Evolutionary conservation across 2,888 invertebrate genomes (phyloP), one percentile per base, ranked within the genome.

Genomic region (Synergus laeviventris): DNA sequence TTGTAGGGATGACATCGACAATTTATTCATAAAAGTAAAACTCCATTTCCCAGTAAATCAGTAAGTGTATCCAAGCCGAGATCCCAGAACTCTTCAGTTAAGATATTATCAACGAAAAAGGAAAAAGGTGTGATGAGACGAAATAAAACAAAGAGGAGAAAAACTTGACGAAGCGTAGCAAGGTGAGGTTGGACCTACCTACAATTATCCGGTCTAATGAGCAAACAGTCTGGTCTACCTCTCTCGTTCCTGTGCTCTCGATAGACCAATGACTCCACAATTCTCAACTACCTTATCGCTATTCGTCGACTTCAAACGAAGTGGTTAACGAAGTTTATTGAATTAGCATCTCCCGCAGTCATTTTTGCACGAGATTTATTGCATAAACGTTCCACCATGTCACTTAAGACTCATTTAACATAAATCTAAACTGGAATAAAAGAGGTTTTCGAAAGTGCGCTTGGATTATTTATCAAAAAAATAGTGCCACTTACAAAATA

Each of bases 151-250:
- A 74, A 78, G 39, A 84, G 82, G 81, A 80, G 82, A 84, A 82
- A 84, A 80, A 82, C 79, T 31, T 81, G 81, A 79, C 75, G 81
- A 80, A 82, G 80, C 59, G 80, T 81, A 78, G 78, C 74, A 64
- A 83, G 81, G 78, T 74, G 78, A 79, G 82, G 84, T 83, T 81
- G 81, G 85, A 81, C 86, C 86, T 87, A 87, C 88, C 89, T 87
- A 87, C 88, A 90, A 90, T 89, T 90, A 89, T 89, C 88, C 89
- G 89, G 89, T 89, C 89, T 89, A 90, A 89, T 89, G 90, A 89
- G 89, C 89, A 89, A 89, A 89, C 89, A 89, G 89, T 87, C 87
- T 86, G 85, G 82, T 84, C 76, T 79, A 76, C 77, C 80, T 80
- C 80, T 74, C 82, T 74, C 79, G 74, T 79, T 81, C 64, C 79